Conservation (phyloP, 1,140 invertebrate genomes). For the Parapsyche elsis region DNA sequence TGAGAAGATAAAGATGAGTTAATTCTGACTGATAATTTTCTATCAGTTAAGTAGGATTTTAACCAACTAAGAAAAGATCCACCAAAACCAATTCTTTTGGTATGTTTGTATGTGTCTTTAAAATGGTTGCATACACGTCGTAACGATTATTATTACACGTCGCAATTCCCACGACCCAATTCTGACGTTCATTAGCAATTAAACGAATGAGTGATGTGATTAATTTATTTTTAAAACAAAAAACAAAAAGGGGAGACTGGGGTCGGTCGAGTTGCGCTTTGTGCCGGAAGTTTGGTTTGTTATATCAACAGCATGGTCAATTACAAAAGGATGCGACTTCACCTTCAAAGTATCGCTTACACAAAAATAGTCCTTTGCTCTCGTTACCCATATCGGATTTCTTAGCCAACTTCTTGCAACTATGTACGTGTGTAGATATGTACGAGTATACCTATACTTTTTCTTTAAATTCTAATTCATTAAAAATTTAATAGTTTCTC, state of each 20-base stretch:
- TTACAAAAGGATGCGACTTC: slow-evolving; percentile 9
- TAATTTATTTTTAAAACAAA: slow-evolving; percentile 15
- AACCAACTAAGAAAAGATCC: too few species aligned
- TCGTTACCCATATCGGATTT: not conserved
- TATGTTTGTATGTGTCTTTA: too few species aligned
- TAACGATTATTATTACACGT: too few species aligned
- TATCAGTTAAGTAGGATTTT: too few species aligned
- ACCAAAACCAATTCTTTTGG: too few species aligned
- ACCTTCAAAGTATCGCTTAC: slow-evolving; percentile 4
- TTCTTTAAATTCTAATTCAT: too few species aligned
- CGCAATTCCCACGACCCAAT: not conserved
- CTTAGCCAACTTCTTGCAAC: not conserved
- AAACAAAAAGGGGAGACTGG: not conserved
- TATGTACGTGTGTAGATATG: too few species aligned
- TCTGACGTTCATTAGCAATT: not conserved
- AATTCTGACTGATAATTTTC: too few species aligned
- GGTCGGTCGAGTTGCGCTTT: not conserved
- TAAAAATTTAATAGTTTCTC: too few species aligned
- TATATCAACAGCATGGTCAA: not conserved
- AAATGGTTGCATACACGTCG: too few species aligned
- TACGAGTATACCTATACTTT: too few species aligned
- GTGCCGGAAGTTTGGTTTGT: slow-evolving; percentile 2
- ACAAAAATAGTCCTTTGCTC: not conserved
- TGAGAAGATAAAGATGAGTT: too few species aligned
- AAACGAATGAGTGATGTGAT: not conserved